phyloP scores from a whole-genome alignment of 2,113 vertebrate genomes.

The Larimichthys polyactis region DNA sequence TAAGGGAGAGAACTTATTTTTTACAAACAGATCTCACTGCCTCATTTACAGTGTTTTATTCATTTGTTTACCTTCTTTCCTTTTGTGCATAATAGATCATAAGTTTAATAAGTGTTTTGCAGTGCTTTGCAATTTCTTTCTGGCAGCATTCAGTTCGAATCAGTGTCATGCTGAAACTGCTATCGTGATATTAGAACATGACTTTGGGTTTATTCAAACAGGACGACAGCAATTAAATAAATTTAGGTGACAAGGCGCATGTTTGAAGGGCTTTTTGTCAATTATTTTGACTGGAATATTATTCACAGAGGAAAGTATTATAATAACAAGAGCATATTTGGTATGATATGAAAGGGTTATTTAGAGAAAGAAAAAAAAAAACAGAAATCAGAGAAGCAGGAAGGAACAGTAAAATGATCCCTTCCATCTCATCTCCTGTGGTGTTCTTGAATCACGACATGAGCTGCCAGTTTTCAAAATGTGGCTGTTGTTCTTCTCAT shows the following conservation, averaged over 20 bases:
- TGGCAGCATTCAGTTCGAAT: neutral
- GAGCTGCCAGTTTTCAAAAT: conserved; percentile 19
- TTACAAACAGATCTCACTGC: too few species aligned
- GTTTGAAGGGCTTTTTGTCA: neutral
- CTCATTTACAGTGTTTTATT: neutral
- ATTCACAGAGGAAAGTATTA: neutral
- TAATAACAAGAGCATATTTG: neutral
- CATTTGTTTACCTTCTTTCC: neutral
- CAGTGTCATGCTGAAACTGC: neutral
- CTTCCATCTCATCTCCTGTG: neutral
- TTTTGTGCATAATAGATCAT: neutral
- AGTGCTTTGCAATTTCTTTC: conserved; percentile 3
- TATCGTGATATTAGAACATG: neutral
- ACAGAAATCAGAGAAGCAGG: conserved; percentile 13
- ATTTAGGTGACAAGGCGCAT: neutral
- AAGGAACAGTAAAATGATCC: conserved; percentile 28
- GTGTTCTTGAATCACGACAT: conserved; percentile 30
- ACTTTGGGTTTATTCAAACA: neutral
- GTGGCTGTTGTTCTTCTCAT: neutral
- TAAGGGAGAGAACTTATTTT: neutral
- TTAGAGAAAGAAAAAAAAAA: neutral
- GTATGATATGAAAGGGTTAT: conserved; percentile 14
- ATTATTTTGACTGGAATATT: neutral
- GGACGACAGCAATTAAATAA: too few species aligned
- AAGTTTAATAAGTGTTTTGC: neutral